Conservation (phyloP, 2,113 vertebrate species). For the Laticauda colubrina region DNA sequence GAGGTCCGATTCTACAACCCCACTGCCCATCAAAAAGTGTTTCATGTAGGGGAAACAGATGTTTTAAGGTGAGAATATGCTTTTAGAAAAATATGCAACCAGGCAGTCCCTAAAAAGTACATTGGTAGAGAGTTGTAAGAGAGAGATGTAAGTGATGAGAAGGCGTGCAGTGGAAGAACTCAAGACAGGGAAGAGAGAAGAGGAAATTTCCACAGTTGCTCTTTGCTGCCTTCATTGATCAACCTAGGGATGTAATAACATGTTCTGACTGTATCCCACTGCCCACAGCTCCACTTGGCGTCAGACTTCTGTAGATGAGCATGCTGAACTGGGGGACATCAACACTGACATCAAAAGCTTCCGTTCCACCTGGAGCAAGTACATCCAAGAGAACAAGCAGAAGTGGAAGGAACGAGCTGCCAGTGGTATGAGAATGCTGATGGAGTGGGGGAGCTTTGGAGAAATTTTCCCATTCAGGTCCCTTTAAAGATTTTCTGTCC, state of each 20-base stretch:
- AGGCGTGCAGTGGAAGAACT: neutral
- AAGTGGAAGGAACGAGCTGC: conserved; percentile 89
- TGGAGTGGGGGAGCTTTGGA: neutral
- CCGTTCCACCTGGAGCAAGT: conserved; percentile 84
- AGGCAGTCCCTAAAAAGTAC: neutral
- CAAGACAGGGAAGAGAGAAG: neutral
- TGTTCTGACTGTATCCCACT: neutral
- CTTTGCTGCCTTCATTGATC: neutral
- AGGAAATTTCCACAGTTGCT: neutral
- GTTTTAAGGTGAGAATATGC: too few species aligned
- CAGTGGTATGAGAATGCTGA: conserved; percentile 71
- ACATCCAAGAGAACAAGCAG: conserved; percentile 93
- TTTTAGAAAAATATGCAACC: neutral
- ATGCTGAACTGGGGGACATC: conserved; percentile 83
- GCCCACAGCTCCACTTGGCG: conserved; percentile 80
- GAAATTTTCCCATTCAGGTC: neutral
- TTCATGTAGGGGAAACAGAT: neutral
- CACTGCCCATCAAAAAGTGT: neutral
- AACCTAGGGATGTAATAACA: neutral
- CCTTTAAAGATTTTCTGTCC: neutral
- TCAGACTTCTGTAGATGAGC: conserved; percentile 84
- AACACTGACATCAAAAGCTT: conserved; percentile 86
- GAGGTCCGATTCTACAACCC: neutral
- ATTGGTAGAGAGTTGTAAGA: neutral
- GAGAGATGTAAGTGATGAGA: neutral